A percentile compares a stretch with the other conserved stretches of the same genome.
Evolutionary conservation across 2,888 invertebrate species (phyloP).

Genomic region (Cetonia aurata): DNA sequence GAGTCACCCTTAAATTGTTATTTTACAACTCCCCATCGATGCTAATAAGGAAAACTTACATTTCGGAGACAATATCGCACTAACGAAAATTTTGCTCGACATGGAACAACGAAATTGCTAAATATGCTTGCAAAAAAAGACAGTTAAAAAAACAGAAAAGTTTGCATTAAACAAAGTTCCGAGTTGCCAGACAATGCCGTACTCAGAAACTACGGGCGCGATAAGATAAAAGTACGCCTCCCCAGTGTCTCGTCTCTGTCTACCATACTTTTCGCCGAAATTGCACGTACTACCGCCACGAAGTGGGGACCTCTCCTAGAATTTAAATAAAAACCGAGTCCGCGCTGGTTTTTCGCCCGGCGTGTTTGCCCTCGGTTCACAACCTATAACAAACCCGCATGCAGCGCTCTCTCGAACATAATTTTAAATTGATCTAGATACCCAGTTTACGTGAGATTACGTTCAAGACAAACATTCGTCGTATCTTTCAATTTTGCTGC

Average conservation of each 20-base stretch:
- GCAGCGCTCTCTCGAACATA: slow-evolving; percentile 37
- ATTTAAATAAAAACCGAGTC: slow-evolving; percentile 36
- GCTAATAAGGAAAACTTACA: too few relatives aligned
- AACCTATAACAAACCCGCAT: slow-evolving; percentile 43
- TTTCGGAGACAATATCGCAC: too few relatives aligned
- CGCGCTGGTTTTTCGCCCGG: not conserved
- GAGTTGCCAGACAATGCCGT: too few relatives aligned
- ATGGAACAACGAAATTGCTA: too few relatives aligned
- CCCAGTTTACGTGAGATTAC: slow-evolving; percentile 41
- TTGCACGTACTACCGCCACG: slow-evolving; percentile 8
- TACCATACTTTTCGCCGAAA: slow-evolving; percentile 9
- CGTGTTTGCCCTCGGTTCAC: slow-evolving; percentile 17
- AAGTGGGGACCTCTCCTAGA: slow-evolving; percentile 9
- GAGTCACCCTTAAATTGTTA: too few relatives aligned
- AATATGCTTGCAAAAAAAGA: too few relatives aligned
- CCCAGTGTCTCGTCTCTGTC: not conserved
- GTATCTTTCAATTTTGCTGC: slow-evolving; percentile 42
- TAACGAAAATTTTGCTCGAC: too few relatives aligned
- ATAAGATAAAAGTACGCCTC: slow-evolving; percentile 9
- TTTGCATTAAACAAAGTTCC: too few relatives aligned
- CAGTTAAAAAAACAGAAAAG: too few relatives aligned
- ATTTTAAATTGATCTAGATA: slow-evolving; percentile 45
- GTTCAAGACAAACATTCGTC: slow-evolving; percentile 41
- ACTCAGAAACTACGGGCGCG: not conserved
- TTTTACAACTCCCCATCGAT: too few relatives aligned